phyloP scores from a whole-genome alignment of 2,113 vertebrate genomes.

The Chaetorhynchus papuensis region DNA sequence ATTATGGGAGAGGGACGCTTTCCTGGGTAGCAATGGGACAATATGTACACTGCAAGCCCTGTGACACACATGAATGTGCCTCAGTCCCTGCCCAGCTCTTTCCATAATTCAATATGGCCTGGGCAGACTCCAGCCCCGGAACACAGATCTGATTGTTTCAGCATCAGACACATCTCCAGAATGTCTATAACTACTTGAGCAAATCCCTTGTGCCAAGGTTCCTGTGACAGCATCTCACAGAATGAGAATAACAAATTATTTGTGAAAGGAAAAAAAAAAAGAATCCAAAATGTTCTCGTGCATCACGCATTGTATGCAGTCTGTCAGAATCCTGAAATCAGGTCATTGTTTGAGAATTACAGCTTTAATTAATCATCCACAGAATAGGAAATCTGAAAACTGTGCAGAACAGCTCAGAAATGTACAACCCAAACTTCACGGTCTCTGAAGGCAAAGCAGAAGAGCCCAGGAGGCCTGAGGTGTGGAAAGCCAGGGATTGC shows the following conservation, averaged over 20 bases:
- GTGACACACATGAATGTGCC: not conserved
- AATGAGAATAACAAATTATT: not conserved
- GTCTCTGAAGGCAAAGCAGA: not conserved
- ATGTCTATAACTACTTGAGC: not conserved
- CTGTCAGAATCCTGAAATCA: not conserved
- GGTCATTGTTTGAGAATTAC: not conserved
- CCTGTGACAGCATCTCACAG: not conserved
- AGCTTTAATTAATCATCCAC: not conserved
- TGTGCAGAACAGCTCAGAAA: not conserved
- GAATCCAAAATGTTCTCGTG: not conserved
- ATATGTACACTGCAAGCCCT: not conserved
- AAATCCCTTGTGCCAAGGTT: not conserved
- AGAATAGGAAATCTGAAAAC: not conserved
- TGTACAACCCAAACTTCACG: not conserved
- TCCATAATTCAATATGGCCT: not conserved
- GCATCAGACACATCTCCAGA: not conserved
- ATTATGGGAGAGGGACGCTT: not conserved
- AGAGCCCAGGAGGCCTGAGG: not conserved
- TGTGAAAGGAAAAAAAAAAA: not conserved
- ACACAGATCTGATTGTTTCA: not conserved
- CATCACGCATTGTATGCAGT: not conserved
- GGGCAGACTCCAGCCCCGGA: not conserved
- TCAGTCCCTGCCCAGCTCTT: not conserved
- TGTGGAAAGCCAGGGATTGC: not conserved
- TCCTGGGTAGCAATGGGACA: not conserved